A percentile compares a stretch with the other conserved stretches of the same genome.
phyloP scores from a whole-genome alignment of 35 echinoderm and acorn worm genomes.

The Chiridota heheva region DNA sequence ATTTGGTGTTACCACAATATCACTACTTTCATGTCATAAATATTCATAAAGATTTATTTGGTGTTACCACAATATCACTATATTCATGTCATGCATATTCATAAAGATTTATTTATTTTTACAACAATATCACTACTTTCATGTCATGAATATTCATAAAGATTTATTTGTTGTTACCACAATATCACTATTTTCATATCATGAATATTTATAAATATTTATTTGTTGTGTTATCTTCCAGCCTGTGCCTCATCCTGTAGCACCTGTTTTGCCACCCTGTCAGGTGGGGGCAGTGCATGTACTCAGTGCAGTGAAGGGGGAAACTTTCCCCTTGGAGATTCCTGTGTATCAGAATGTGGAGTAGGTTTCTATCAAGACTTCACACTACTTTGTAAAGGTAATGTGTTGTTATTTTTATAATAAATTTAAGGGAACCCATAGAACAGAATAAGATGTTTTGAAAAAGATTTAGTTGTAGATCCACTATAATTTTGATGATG shows the following conservation, averaged over 20 bases:
- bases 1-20: no score
- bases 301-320: slow-evolving; percentile 25
- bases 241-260: slow-evolving; percentile 63
- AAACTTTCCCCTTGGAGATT: slow-evolving; percentile 55
- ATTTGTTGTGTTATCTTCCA: slow-evolving; percentile 27
- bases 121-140: neutral
- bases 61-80: no score
- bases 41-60: no score
- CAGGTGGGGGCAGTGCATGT: slow-evolving; percentile 61
- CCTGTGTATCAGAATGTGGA: slow-evolving; percentile 82
- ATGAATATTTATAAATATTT: neutral
- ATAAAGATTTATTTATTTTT: neutral
- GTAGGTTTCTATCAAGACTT: slow-evolving; percentile 62
- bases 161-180: neutral
- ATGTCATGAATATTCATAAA: neutral
- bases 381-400: slow-evolving; percentile 70
- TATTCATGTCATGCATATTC: neutral
- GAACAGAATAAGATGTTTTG: no score
- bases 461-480: no score
- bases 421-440: no score
- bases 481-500: no score
- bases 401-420: neutral
- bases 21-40: neutral
- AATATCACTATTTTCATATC: neutral
- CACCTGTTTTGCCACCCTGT: slow-evolving; percentile 64